Base-by-base conservation (phyloP, 2,113 vertebrate species). In the Poecile atricapillus region DNA sequence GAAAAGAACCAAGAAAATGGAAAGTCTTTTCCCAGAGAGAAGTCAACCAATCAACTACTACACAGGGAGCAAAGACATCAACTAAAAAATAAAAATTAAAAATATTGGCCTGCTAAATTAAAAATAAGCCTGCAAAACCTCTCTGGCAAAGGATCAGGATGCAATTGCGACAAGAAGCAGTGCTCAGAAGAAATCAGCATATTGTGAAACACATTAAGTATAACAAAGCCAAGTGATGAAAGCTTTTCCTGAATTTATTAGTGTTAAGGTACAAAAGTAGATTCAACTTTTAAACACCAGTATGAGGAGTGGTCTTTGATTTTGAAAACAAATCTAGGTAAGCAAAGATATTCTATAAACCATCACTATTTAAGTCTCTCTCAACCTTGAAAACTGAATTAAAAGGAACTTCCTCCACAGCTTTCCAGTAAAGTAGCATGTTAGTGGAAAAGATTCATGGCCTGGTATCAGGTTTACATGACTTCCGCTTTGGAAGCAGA, bases 401-500 rank as follows among this genome's bases (percentile, higher is more conserved):
- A 11, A 43, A 16, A 22, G 58, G 47, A 81, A 49, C 16, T 91
- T 95, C 70, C 24, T 93, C 90, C 46, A 43, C 47, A 22, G 9
- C 6, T 86, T 11, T 80, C 23, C 35, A 82, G 22, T 21, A 43
- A 75, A 52, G 4, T 2, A 56, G 21, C 3, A 25, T 39, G 23
- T 6, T 58, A 37, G 59, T 91, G 60, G 43, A 83, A 53, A 50
- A 92, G 56, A 92, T 78, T 84, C 55, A 21, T 56, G 27, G 47
- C 71, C 25, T 91, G 24, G 23, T 92, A 81, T 89, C 65, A 93
- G 83, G 50, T 75, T 93, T 93, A 89, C 46, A 31, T 50, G 68
- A 49, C 11, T 95, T 93, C 62, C 80, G 30, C 91, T 97, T 95
- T 83, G 94, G 35, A 78, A 78, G 59, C 7, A 11, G 11, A 64